These are phyloP conservation scores for Drosophila fungiperda DNA, from an alignment of 2,888 invertebrate species.

Conservation along the genomic window DNA sequence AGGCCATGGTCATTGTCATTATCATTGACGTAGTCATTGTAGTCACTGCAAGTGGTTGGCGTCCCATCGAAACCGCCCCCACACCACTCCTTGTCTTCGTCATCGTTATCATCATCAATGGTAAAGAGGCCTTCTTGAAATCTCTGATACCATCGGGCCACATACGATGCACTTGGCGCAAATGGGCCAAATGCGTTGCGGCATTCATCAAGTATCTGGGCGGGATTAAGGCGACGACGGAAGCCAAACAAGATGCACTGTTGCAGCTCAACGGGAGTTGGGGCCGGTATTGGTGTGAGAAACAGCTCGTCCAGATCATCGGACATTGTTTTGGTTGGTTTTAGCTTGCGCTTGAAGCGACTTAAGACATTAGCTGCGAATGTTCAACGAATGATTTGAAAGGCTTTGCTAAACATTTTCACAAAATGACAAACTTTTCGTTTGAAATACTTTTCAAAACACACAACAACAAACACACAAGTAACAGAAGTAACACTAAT, in stretches of 20 bases:
- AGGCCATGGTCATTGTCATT: constrained; percentile 33
- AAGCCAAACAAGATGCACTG: constrained; percentile 75
- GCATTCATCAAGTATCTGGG: constrained; percentile 71
- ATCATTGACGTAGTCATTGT: constrained; percentile 45
- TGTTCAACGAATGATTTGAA: constrained; percentile 32
- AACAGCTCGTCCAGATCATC: constrained; percentile 73
- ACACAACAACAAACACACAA: too few relatives aligned
- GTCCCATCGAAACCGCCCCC: constrained; percentile 39
- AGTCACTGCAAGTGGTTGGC: constrained; percentile 72
- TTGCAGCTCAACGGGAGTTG: constrained; percentile 67
- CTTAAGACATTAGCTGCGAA: constrained; percentile 74
- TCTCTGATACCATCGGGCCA: constrained; percentile 70
- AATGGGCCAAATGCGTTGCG: constrained; percentile 71
- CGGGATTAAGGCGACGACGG: constrained; percentile 69
- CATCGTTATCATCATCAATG: constrained; percentile 60
- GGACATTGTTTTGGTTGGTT: constrained; percentile 58
- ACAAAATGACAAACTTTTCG: constrained; percentile 4
- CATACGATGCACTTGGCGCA: constrained; percentile 70
- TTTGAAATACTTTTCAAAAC: constrained; percentile 43
- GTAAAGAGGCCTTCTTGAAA: constrained; percentile 69
- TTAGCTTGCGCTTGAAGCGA: constrained; percentile 63
- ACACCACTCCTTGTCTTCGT: constrained; percentile 57
- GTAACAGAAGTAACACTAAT: constrained; percentile 28
- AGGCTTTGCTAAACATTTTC: constrained; percentile 36
- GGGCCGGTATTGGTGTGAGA: constrained; percentile 69